Base-by-base conservation (phyloP, 2,888 invertebrate genomes). In the Drosophila austrosaltans region DNA sequence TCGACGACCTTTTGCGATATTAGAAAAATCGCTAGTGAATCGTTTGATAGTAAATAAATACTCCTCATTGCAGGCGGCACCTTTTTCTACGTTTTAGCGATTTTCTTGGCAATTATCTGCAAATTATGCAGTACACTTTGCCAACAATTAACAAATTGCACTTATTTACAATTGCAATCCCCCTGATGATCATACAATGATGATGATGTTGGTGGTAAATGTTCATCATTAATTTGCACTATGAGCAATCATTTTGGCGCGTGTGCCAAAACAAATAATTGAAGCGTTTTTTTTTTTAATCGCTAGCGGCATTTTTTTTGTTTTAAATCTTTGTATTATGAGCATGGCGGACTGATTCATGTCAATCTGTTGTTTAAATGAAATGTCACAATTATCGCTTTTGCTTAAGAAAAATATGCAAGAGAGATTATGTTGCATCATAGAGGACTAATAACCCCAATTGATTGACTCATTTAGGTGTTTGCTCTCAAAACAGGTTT, bases 181-280 rank as follows among this genome's bases (percentile, higher is more conserved):
- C 30, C 53, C 36, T 58, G 53, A 42, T 70, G 72, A 44, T 63
- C 48, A 53, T 61, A 3, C 28, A 73, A 69, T 58, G 69, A 60
- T 64, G 75, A 69, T 78, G 81, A 81, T 68, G 65, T 60, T 70
- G 59, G 81, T 76, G 75, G 79, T 73, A 75, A 88, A 87, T 87
- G 72, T 78, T 88, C 75, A 83, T 81, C 89, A 73, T 81, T 86
- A 71, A 83, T 86, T 86, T 75, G 66, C 69, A 54, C 63, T 69
- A 82, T 85, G 89, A 85, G 88, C 88, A 89, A 85, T 85, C 81
- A 78, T 68, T 76, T 82, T 75, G 85, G 81, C 86, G 83, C 89
- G 89, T 85, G 85, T 76, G 72, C 66, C 74, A 62, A 48, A 74
- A 63, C 66, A 78, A 80, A 80, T 81, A 86, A 78, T 83, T 66